Percentiles rank a stretch among this genome's conserved stretches.
These are phyloP conservation scores for Ophraella communa DNA, from an alignment of 2,888 invertebrate genomes.

Conservation along the genomic window DNA sequence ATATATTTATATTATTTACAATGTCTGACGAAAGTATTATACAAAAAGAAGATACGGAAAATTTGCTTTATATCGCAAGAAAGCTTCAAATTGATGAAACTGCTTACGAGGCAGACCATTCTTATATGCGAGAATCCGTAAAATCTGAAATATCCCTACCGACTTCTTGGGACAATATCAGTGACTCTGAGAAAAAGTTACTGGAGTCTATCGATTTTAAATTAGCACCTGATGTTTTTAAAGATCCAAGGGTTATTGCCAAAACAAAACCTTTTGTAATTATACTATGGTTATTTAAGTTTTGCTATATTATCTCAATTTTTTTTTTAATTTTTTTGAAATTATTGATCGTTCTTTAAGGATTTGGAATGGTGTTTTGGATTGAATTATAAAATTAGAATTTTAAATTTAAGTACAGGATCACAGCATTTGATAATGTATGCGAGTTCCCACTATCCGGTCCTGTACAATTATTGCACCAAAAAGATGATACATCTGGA, in stretches of 20 bases:
- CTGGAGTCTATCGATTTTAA: slow-evolving; percentile 1
- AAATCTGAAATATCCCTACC: slow-evolving; percentile 11
- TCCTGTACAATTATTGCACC: slow-evolving; percentile 69
- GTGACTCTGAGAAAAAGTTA: slow-evolving; percentile 6
- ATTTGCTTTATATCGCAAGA: slow-evolving; percentile 42
- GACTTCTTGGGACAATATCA: neutral
- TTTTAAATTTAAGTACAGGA: slow-evolving; percentile 64
- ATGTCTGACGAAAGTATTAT: slow-evolving; percentile 46
- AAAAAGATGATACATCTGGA: slow-evolving; percentile 69
- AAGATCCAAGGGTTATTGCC: slow-evolving; percentile 35
- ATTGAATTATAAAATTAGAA: slow-evolving; percentile 65
- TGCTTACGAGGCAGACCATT: slow-evolving; percentile 35
- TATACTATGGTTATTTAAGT: neutral
- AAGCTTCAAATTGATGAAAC: slow-evolving; percentile 41
- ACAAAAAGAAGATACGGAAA: slow-evolving; percentile 42
- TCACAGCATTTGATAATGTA: slow-evolving; percentile 66
- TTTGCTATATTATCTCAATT: too few species aligned
- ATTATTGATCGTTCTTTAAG: too few species aligned
- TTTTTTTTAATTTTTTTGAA: too few species aligned
- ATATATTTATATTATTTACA: neutral
- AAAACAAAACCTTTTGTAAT: slow-evolving; percentile 44
- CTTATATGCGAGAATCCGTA: slow-evolving; percentile 29
- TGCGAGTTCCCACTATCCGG: slow-evolving; percentile 68
- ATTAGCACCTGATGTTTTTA: slow-evolving; percentile 34
- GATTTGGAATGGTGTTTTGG: slow-evolving; percentile 71